Conservation (phyloP, 2,113 vertebrate genomes). For the Boulengeromyrus knoepffleri region DNA sequence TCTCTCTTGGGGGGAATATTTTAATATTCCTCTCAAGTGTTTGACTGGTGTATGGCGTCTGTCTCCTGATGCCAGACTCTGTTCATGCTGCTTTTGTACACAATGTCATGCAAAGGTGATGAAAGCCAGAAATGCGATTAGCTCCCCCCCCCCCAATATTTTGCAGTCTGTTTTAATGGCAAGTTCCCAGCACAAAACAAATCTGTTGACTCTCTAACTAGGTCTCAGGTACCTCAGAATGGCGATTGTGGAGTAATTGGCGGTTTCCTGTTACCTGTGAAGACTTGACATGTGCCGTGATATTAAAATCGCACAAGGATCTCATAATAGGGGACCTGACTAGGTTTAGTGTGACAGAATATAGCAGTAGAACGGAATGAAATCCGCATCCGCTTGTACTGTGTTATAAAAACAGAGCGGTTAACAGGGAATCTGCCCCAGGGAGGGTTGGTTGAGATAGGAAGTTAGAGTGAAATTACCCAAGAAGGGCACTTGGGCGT, state of each 20-base stretch:
- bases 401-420: background rate
- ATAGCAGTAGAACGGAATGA: background rate
- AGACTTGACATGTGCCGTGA: background rate
- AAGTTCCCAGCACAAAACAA: background rate
- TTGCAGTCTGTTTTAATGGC: background rate
- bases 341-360: background rate
- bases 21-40: background rate
- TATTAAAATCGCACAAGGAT: background rate
- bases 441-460: background rate
- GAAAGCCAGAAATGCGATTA: background rate
- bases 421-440: background rate
- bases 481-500: background rate
- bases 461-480: background rate
- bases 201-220: background rate
- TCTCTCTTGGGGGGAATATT: background rate
- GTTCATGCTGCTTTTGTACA: background rate
- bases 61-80: background rate
- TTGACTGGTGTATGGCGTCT: background rate
- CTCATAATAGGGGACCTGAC: background rate
- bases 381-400: background rate
- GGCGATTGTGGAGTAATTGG: background rate
- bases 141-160: background rate
- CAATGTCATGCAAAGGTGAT: background rate
- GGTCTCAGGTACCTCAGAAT: background rate
- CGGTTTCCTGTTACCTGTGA: background rate